Evolutionary conservation across 2,888 invertebrate species (phyloP).

Genomic region (Meliscaeva auricollis): DNA sequence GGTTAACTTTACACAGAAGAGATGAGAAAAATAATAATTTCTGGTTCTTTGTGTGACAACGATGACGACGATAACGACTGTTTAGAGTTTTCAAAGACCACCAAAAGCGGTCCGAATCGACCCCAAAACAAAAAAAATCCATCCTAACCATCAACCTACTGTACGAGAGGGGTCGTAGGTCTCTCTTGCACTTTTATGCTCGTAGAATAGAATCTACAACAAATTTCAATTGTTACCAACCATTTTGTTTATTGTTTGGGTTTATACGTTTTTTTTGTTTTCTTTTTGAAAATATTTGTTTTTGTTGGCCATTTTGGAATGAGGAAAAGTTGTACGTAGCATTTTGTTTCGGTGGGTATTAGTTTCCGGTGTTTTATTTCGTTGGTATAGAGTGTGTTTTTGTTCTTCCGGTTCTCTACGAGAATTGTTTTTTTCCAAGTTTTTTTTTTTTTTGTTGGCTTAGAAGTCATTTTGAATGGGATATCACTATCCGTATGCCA

Average conservation of each 20-base stretch:
- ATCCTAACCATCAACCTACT: no score
- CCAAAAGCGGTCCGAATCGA: slow-evolving; percentile 4
- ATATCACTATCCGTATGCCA: slow-evolving; percentile 20
- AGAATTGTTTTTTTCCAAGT: slow-evolving; percentile 22
- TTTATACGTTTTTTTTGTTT: neutral
- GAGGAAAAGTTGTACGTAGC: slow-evolving; percentile 29
- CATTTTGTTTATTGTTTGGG: slow-evolving; percentile 46
- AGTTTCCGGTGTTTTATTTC: slow-evolving; percentile 30
- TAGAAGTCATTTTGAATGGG: slow-evolving; percentile 26
- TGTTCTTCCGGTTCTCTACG: slow-evolving; percentile 34
- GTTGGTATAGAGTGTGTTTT: neutral
- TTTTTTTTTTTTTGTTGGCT: slow-evolving; percentile 7
- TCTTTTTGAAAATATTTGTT: slow-evolving; percentile 25
- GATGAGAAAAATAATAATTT: slow-evolving; percentile 59
- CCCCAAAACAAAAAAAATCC: neutral
- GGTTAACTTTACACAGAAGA: slow-evolving; percentile 62
- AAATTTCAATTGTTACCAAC: slow-evolving; percentile 37
- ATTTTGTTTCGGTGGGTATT: slow-evolving; percentile 34
- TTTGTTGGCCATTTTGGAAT: slow-evolving; percentile 11
- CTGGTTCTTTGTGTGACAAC: slow-evolving; percentile 56
- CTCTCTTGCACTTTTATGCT: neutral
- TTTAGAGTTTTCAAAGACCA: slow-evolving; percentile 46
- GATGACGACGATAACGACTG: slow-evolving; percentile 45
- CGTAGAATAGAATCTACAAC: slow-evolving; percentile 12
- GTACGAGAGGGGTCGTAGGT: neutral